Percentiles rank a stretch among this genome's conserved stretches.
Conservation (phyloP, 2,888 invertebrate species). For the Habrosyne pyritoides region DNA sequence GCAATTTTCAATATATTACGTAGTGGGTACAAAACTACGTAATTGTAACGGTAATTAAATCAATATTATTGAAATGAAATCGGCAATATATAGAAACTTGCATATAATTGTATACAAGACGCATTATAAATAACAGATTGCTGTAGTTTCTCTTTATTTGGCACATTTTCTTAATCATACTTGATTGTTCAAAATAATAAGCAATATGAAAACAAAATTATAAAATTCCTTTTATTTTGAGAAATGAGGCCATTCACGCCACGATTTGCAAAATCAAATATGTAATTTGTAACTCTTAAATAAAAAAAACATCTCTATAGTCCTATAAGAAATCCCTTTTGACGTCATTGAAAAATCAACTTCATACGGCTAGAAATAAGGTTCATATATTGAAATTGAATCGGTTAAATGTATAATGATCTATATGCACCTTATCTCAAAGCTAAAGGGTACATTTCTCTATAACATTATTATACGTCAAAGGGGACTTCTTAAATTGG, state of each 20-base stretch:
- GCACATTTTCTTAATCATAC: neutral
- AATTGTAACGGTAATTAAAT: too few relatives aligned
- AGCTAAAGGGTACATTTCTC: too few relatives aligned
- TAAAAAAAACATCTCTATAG: too few relatives aligned
- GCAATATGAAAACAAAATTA: neutral
- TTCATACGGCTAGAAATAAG: too few relatives aligned
- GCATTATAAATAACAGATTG: neutral
- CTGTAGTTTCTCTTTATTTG: neutral
- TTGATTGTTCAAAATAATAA: neutral
- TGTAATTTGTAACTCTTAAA: neutral
- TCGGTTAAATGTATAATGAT: too few relatives aligned
- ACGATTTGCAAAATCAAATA: neutral
- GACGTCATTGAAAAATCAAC: too few relatives aligned
- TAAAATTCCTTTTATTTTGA: neutral
- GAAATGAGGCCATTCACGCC: neutral
- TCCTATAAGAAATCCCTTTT: too few relatives aligned
- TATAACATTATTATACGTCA: too few relatives aligned
- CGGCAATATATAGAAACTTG: neutral
- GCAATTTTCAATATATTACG: neutral
- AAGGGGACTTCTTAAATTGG: too few relatives aligned
- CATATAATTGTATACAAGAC: neutral
- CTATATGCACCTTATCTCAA: too few relatives aligned
- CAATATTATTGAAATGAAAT: neutral
- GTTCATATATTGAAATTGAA: too few relatives aligned
- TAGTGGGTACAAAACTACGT: neutral